Evolutionary conservation across 2,797 vertebrate species (phyloP), one percentile per base, ranked within the genome.

Genomic region (Argya squamiceps): DNA sequence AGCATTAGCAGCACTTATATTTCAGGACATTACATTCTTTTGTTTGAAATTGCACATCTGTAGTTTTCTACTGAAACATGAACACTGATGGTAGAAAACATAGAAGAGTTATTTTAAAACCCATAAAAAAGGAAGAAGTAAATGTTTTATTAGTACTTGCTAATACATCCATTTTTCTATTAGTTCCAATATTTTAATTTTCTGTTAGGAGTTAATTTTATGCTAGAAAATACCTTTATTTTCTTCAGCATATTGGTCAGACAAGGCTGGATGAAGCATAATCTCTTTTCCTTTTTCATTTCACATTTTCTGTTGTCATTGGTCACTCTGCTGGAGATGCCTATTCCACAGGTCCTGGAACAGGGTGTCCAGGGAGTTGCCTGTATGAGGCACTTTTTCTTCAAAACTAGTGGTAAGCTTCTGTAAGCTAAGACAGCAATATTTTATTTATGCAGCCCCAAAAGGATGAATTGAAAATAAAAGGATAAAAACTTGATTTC

Each of bases 281-380:
- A 95, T 77, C 99, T 98, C 18, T 97, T 98, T 88, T 99, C 99
- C 89, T 98, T 99, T 86, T 98, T 99, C 99, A 99, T 98, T 97
- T 99, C 98, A 95, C 99, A 99, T 76, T 99, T 99, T 93, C 96
- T 93, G 95, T 99, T 99, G 93, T 99, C 98, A 1, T 99, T 99
- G 97, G 98, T 99, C 89, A 99, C 98, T 6, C 99, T 98, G 37
- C 98, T 98, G 23, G 99, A 99, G 94, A 99, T 99, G 63, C 99
- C 99, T 65, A 99, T 98, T 67, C 98, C 99, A 15, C 99, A 99
- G 92, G 98, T 99, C 94, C 97, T 98, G 43, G 99, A 99, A 91
- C 99, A 99, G 49, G 99, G 98, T 46, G 99, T 99, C 99, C 99
- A 99, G 59, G 98, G 98, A 2, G 99, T 99, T 74, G 98, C 99